A percentile compares a stretch with the other conserved stretches of the same genome.
Evolutionary conservation across 2,113 vertebrate genomes (phyloP).

Genomic region (Chionis minor): DNA sequence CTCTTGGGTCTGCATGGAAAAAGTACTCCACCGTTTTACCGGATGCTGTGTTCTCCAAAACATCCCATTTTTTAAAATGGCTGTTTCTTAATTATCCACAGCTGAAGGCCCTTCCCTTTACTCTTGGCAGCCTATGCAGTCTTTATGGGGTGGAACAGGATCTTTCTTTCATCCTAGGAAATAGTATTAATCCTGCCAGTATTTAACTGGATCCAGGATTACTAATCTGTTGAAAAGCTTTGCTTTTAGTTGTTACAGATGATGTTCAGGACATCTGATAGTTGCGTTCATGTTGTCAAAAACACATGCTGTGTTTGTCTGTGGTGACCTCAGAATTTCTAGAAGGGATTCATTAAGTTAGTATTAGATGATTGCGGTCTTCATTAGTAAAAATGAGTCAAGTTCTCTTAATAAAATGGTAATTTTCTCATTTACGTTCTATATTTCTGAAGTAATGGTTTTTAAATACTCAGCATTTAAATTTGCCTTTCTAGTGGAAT

Average conservation of each 20-base stretch:
- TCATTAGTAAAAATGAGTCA: constrained; percentile 24
- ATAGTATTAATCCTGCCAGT: constrained; percentile 11
- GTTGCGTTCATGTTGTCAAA: neutral
- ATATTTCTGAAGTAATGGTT: neutral
- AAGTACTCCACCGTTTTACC: neutral
- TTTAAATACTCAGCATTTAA: constrained; percentile 6
- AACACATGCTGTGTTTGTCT: neutral
- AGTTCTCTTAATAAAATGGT: constrained; percentile 30
- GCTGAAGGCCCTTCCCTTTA: constrained; percentile 39
- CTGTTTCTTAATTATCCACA: constrained; percentile 15
- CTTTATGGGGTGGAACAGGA: constrained; percentile 29
- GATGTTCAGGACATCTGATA: neutral
- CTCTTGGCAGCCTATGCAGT: neutral
- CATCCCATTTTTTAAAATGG: neutral
- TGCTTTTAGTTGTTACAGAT: constrained; percentile 1
- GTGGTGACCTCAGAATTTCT: neutral
- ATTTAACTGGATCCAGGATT: constrained; percentile 37
- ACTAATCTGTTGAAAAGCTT: neutral
- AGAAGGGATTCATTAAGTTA: neutral
- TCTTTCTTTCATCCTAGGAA: neutral
- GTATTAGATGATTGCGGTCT: fast-evolving
- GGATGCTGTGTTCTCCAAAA: constrained; percentile 8
- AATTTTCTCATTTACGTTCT: neutral
- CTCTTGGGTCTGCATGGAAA: neutral
- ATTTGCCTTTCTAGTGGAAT: neutral